phyloP scores from a whole-genome alignment of 2,888 invertebrate species.

The Pharmacophagus antenor region DNA sequence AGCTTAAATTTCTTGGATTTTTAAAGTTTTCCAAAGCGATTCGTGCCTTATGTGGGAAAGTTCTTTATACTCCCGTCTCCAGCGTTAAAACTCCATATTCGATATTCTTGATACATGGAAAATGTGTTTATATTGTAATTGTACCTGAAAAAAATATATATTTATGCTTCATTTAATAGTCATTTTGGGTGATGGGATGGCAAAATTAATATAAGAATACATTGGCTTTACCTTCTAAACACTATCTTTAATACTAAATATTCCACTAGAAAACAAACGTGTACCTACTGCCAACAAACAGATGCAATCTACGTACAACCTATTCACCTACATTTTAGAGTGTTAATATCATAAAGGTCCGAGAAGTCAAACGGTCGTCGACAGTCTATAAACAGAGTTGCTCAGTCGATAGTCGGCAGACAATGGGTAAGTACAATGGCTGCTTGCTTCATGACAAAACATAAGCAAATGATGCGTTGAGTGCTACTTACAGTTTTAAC shows the following conservation, averaged over 20 bases:
- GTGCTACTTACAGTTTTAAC: slow-evolving; percentile 20
- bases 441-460: slow-evolving; percentile 47
- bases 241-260: too few species aligned
- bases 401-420: slow-evolving; percentile 42
- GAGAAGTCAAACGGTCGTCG: slow-evolving; percentile 29
- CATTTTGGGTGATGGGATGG: not conserved
- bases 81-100: slow-evolving; percentile 47
- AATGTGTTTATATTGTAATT: slow-evolving; percentile 37
- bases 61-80: slow-evolving; percentile 56
- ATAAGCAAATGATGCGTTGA: slow-evolving; percentile 46
- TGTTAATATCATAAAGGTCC: slow-evolving; percentile 20
- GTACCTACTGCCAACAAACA: not conserved
- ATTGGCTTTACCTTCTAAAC: too few species aligned
- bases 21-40: slow-evolving; percentile 21
- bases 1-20: slow-evolving; percentile 5
- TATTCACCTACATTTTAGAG: slow-evolving; percentile 15
- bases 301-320: slow-evolving; percentile 3
- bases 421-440: slow-evolving; percentile 58
- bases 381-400: slow-evolving; percentile 40
- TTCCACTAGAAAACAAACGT: not conserved
- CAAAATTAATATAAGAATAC: not conserved
- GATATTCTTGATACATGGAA: slow-evolving; percentile 66
- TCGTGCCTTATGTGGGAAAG: slow-evolving; percentile 56
- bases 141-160: slow-evolving; percentile 51
- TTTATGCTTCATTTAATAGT: not conserved